Evolutionary conservation across 1,140 invertebrate genomes (phyloP).

Genomic region (Dreissena polymorpha): DNA sequence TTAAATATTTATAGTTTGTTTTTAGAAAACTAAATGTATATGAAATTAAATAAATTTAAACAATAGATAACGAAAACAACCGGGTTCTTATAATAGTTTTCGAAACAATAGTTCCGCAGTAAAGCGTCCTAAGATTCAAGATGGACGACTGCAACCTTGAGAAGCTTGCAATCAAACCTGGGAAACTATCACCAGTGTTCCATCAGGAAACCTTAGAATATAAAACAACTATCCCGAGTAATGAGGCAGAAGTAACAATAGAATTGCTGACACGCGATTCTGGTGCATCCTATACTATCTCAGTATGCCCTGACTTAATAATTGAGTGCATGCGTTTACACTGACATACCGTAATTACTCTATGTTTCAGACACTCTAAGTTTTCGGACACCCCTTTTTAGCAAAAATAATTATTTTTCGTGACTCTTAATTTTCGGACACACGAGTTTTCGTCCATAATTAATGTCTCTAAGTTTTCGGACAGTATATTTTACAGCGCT

Average conservation of each 20-base stretch:
- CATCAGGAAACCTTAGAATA: conserved; percentile 73
- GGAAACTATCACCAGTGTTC: conserved; percentile 74
- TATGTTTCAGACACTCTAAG: too few relatives aligned
- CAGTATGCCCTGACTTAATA: conserved; percentile 58
- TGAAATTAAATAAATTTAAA: too few relatives aligned
- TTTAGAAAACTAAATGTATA: too few relatives aligned
- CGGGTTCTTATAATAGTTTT: too few relatives aligned
- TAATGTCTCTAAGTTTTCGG: too few relatives aligned
- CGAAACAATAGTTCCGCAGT: conserved; percentile 46
- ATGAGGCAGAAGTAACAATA: conserved; percentile 72
- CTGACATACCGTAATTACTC: too few relatives aligned
- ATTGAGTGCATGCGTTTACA: neutral
- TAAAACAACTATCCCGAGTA: conserved; percentile 70
- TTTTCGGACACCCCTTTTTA: too few relatives aligned
- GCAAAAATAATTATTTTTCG: too few relatives aligned
- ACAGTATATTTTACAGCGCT: too few relatives aligned
- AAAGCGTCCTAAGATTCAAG: conserved; percentile 80
- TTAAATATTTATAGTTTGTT: neutral
- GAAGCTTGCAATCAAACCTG: conserved; percentile 76
- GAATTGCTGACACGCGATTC: conserved; percentile 74
- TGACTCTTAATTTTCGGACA: too few relatives aligned
- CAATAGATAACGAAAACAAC: too few relatives aligned
- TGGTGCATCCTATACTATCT: conserved; percentile 76
- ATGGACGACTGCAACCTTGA: conserved; percentile 79
- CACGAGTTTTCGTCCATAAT: too few relatives aligned